Conservation (phyloP, 2,797 vertebrate species). For the Erithacus rubecula region DNA sequence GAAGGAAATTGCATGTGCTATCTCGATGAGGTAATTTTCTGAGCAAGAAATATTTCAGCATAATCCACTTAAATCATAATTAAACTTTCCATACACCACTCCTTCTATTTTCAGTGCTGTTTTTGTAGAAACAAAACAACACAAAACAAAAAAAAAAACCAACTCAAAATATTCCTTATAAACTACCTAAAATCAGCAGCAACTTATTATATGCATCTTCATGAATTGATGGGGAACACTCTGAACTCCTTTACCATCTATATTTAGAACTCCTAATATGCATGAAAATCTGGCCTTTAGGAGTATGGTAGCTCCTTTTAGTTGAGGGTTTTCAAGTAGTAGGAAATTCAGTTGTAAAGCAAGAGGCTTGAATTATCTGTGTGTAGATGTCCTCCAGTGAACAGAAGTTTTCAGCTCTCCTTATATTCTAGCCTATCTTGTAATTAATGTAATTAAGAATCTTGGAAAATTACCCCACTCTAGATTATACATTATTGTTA, state of each 20-base stretch:
- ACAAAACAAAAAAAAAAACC: no score
- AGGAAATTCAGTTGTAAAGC: neutral
- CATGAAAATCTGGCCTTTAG: neutral
- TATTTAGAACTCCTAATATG: neutral
- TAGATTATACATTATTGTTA: neutral
- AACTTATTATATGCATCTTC: neutral
- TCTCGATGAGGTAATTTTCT: constrained; percentile 55
- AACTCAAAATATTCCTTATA: neutral
- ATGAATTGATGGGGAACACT: neutral
- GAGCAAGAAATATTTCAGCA: constrained; percentile 51
- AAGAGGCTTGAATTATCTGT: neutral
- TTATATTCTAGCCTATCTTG: neutral
- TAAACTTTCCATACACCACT: constrained; percentile 36
- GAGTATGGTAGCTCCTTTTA: neutral
- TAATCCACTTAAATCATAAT: constrained; percentile 65
- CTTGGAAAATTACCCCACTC: neutral
- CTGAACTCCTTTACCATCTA: neutral
- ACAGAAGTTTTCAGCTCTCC: neutral
- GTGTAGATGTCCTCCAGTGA: neutral
- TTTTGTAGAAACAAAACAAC: neutral
- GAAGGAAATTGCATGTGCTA: constrained; percentile 57
- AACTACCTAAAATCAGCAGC: neutral
- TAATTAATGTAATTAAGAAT: neutral
- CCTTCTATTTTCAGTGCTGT: neutral
- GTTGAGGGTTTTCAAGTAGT: neutral